phyloP scores from a whole-genome alignment of 2,888 invertebrate species.

The Latheticus oryzae region DNA sequence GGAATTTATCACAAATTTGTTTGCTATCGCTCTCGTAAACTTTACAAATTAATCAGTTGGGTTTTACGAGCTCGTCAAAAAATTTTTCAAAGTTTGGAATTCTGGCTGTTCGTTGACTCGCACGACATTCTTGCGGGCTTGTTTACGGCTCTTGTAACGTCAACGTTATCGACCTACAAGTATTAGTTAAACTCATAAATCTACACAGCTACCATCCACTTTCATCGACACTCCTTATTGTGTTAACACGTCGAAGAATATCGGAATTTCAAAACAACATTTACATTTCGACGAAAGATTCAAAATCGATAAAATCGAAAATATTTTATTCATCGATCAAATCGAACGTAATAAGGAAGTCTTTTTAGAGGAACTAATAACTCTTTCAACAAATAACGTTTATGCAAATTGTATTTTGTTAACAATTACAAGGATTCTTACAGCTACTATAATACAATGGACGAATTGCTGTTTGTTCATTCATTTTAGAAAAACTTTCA shows the following conservation, averaged over 20 bases:
- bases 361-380: conserved; percentile 30
- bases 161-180: conserved; percentile 63
- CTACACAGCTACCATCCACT: conserved; percentile 59
- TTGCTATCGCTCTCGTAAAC: conserved; percentile 37
- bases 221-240: conserved; percentile 58
- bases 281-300: conserved; percentile 38
- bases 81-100: conserved; percentile 26
- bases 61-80: conserved; percentile 40
- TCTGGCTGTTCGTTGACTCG: conserved; percentile 17
- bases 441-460: conserved; percentile 38
- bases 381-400: conserved; percentile 49
- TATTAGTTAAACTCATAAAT: conserved; percentile 61
- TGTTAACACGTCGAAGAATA: conserved; percentile 51
- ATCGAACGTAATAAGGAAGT: conserved; percentile 35
- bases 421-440: conserved; percentile 52
- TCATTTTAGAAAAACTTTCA: conserved; percentile 30
- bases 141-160: conserved; percentile 55
- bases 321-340: conserved; percentile 34
- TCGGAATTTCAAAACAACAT: conserved; percentile 47
- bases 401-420: conserved; percentile 56
- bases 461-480: conserved; percentile 25
- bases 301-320: conserved; percentile 29
- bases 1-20: conserved; percentile 44
- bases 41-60: conserved; percentile 40
- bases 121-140: conserved; percentile 38